phyloP scores from a whole-genome alignment of 2,888 invertebrate species.

The Agonopterix subpropinquella region DNA sequence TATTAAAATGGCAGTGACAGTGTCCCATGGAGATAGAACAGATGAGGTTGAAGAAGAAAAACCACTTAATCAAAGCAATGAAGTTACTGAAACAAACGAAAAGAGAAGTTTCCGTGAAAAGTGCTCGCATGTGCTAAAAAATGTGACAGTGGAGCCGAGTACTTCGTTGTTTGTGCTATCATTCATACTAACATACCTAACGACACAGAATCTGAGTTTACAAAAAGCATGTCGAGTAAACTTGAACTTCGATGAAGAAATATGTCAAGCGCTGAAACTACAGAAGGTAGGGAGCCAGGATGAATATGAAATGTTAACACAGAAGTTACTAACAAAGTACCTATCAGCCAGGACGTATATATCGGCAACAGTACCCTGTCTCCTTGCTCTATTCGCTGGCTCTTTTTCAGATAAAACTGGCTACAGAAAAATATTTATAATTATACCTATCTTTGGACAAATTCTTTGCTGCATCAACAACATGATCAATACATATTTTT shows the following conservation, averaged over 20 bases:
- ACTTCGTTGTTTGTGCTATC: slow-evolving; percentile 39
- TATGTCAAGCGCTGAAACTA: slow-evolving; percentile 82
- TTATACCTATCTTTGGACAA: slow-evolving; percentile 83
- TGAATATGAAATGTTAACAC: slow-evolving; percentile 75
- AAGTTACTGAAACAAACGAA: slow-evolving; percentile 32
- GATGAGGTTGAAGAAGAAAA: slow-evolving; percentile 14
- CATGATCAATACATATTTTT: slow-evolving; percentile 84
- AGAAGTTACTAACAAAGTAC: slow-evolving; percentile 82
- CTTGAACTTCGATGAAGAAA: slow-evolving; percentile 79
- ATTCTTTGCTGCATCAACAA: slow-evolving; percentile 81
- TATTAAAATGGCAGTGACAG: slow-evolving; percentile 16
- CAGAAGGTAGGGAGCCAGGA: slow-evolving; percentile 75
- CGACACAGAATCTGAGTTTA: slow-evolving; percentile 86
- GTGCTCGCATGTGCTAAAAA: slow-evolving; percentile 23
- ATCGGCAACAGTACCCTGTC: slow-evolving; percentile 85
- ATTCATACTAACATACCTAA: slow-evolving; percentile 74
- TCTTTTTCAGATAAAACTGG: slow-evolving; percentile 83
- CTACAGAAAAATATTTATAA: slow-evolving; percentile 82
- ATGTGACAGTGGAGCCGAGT: slow-evolving; percentile 52
- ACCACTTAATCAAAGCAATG: slow-evolving; percentile 24
- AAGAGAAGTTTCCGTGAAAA: slow-evolving; percentile 27
- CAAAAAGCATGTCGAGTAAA: slow-evolving; percentile 92
- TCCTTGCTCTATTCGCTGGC: slow-evolving; percentile 86
- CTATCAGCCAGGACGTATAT: slow-evolving; percentile 87
- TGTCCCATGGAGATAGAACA: slow-evolving; percentile 39